These are phyloP conservation scores for Lipophrys pholis DNA, from an alignment of 2,113 vertebrate species.

Conservation along the genomic window DNA sequence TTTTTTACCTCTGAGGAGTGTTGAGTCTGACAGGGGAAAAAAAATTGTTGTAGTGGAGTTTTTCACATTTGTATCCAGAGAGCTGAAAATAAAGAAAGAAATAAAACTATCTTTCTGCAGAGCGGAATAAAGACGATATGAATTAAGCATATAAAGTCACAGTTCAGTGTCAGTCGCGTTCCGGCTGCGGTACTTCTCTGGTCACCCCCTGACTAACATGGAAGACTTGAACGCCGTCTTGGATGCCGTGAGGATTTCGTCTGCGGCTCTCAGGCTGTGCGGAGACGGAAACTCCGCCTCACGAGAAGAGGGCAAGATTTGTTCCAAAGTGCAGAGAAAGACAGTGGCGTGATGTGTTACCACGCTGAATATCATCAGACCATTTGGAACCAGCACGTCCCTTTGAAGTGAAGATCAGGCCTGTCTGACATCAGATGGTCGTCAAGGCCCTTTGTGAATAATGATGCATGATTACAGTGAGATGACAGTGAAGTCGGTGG, in stretches of 20 bases:
- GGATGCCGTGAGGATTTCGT: constrained; percentile 1
- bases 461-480: constrained; percentile 59
- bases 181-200: not conserved
- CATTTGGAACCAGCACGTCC: constrained; percentile 39
- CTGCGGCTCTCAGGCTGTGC: not conserved
- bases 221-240: not conserved
- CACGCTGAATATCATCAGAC: constrained; percentile 53
- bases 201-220: not conserved
- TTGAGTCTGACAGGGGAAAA: not conserved
- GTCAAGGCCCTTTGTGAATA: constrained; percentile 53
- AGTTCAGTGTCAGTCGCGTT: not conserved
- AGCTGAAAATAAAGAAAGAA: too few species aligned
- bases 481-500: constrained; percentile 52
- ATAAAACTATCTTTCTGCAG: constrained; percentile 10
- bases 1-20: constrained; percentile 2
- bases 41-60: constrained; percentile 16
- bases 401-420: constrained; percentile 63
- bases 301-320: constrained; percentile 31
- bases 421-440: constrained; percentile 58
- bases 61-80: constrained; percentile 3
- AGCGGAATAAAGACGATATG: constrained; percentile 9
- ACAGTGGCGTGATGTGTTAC: constrained; percentile 49
- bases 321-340: constrained; percentile 39
- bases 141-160: not conserved
- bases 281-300: constrained; percentile 4